phyloP scores from a whole-genome alignment of 2,888 invertebrate genomes.

The Thymelicus lineola region DNA sequence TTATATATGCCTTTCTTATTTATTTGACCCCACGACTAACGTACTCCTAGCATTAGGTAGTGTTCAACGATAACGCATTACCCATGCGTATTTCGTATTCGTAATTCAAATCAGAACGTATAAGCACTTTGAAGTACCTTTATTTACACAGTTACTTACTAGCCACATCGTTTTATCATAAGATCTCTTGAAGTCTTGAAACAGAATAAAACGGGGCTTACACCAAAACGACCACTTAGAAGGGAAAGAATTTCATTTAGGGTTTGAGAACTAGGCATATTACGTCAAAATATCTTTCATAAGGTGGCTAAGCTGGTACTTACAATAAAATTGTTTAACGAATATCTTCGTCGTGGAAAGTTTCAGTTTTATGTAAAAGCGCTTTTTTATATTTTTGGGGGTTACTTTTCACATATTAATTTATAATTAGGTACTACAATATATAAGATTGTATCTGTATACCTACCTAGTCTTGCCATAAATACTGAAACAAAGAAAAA shows the following conservation, averaged over 20 bases:
- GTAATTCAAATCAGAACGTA: neutral
- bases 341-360: neutral
- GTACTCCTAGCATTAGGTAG: too few relatives aligned
- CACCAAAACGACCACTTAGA: constrained; percentile 10
- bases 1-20: too few relatives aligned
- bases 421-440: too few relatives aligned
- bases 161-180: neutral
- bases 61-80: too few relatives aligned
- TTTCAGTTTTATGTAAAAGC: neutral
- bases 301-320: neutral
- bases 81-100: too few relatives aligned
- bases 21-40: too few relatives aligned
- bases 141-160: neutral
- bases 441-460: too few relatives aligned
- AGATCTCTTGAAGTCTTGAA: constrained; percentile 8
- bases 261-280: constrained; percentile 6
- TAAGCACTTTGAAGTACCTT: neutral
- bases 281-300: constrained; percentile 6
- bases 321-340: neutral
- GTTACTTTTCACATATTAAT: too few relatives aligned
- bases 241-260: constrained; percentile 8
- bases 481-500: too few relatives aligned
- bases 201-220: constrained; percentile 1
- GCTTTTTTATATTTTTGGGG: too few relatives aligned
- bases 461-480: too few relatives aligned